phyloP scores from a whole-genome alignment of 2,113 vertebrate species.

The Naja naja region DNA sequence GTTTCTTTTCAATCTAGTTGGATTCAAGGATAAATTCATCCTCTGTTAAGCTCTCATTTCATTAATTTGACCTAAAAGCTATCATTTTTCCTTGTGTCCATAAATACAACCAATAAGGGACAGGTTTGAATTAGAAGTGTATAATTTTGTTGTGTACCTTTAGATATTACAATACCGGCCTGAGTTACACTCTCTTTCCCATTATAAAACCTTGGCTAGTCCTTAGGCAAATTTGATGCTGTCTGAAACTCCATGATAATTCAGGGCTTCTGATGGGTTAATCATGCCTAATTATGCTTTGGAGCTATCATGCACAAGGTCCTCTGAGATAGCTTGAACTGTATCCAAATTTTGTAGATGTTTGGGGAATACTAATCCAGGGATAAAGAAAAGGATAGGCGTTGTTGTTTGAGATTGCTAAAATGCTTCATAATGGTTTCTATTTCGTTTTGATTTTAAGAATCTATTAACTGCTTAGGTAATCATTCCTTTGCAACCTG shows the following conservation, averaged over 20 bases:
- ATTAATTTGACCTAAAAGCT: conserved; percentile 44
- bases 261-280: no score
- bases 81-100: conserved; percentile 44
- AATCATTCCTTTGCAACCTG: not conserved
- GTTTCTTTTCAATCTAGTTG: conserved; percentile 55
- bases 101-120: not conserved
- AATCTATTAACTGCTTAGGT: not conserved
- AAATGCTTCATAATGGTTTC: not conserved
- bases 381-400: not conserved
- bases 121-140: not conserved
- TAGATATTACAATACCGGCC: not conserved
- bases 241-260: not conserved
- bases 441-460: not conserved
- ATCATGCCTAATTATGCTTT: not conserved
- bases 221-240: not conserved
- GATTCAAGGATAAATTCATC: conserved; percentile 57
- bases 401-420: not conserved
- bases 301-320: not conserved
- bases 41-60: conserved; percentile 50
- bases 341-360: not conserved
- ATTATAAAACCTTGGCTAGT: not conserved
- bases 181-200: not conserved
- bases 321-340: not conserved
- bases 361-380: not conserved
- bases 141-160: not conserved